Evolutionary conservation across 2,113 vertebrate species (phyloP).

Genomic region (Cyanocitta stelleri): DNA sequence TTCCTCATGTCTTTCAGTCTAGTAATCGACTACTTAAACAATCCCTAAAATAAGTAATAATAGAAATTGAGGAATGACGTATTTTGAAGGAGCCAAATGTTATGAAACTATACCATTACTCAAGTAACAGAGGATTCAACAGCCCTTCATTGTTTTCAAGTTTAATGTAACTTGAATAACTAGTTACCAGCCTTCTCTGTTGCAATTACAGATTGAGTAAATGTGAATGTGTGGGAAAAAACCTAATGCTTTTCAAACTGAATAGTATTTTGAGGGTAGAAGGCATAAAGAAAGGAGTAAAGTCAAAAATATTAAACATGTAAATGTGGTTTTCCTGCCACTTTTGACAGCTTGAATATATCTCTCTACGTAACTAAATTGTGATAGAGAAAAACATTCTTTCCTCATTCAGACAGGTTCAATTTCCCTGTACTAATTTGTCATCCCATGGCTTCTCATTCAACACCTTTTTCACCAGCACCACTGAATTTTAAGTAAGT

Average conservation of each 20-base stretch:
- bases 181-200: not conserved
- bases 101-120: not conserved
- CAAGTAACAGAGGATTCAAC: not conserved
- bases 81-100: not conserved
- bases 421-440: not conserved
- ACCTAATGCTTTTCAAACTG: not conserved
- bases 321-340: not conserved
- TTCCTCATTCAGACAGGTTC: not conserved
- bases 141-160: not conserved
- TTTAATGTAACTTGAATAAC: not conserved
- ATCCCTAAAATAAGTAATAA: not conserved
- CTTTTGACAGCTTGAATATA: not conserved
- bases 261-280: not conserved
- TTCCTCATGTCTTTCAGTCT: not conserved
- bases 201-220: not conserved
- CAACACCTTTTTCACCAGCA: not conserved
- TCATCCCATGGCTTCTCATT: not conserved
- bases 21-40: not conserved
- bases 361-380: not conserved
- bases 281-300: not conserved
- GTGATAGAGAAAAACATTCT: not conserved
- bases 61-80: not conserved
- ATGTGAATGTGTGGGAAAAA: not conserved
- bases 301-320: not conserved
- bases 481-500: not conserved